Percentiles rank a stretch among this genome's conserved stretches.
Conservation (phyloP, 2,888 invertebrate genomes). For the Ctenicera cuprea region DNA sequence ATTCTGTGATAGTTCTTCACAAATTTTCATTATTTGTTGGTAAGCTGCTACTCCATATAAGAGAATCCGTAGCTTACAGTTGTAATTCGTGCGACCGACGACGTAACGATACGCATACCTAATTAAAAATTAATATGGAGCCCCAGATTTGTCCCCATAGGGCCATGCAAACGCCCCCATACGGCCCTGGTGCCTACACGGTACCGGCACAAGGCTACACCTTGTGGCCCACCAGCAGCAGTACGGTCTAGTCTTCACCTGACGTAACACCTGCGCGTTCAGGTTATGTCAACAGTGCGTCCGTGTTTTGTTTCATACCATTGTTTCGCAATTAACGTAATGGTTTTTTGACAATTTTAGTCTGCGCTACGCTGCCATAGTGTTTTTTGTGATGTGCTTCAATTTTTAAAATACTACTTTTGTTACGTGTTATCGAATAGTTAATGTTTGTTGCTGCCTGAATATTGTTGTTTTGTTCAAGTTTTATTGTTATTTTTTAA, state of each 20-base stretch:
- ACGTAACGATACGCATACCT: constrained; percentile 3
- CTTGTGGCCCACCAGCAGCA: constrained; percentile 58
- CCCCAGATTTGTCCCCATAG: constrained; percentile 26
- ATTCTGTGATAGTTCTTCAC: no score
- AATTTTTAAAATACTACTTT: constrained; percentile 5
- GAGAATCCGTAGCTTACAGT: background rate
- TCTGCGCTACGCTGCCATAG: background rate
- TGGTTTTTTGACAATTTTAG: constrained; percentile 4
- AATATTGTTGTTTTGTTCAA: background rate
- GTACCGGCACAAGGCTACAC: constrained; percentile 50
- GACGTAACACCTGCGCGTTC: constrained; percentile 68
- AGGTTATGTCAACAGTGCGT: constrained; percentile 54
- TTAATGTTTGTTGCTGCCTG: background rate
- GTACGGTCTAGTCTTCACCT: constrained; percentile 69
- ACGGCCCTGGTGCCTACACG: constrained; percentile 64
- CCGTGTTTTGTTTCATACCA: constrained; percentile 43
- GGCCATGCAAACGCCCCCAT: constrained; percentile 58
- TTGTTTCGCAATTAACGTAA: constrained; percentile 28
- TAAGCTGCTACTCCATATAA: background rate
- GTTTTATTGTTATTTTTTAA: no score
- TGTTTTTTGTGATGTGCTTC: constrained; percentile 25
- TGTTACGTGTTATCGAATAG: background rate
- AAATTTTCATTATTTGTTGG: no score
- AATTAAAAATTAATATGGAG: constrained; percentile 2
- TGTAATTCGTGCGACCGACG: background rate